Percentiles rank a stretch among this genome's conserved stretches.
Conservation (phyloP, 2,797 vertebrate genomes). For the Erpetoichthys calabaricus region DNA sequence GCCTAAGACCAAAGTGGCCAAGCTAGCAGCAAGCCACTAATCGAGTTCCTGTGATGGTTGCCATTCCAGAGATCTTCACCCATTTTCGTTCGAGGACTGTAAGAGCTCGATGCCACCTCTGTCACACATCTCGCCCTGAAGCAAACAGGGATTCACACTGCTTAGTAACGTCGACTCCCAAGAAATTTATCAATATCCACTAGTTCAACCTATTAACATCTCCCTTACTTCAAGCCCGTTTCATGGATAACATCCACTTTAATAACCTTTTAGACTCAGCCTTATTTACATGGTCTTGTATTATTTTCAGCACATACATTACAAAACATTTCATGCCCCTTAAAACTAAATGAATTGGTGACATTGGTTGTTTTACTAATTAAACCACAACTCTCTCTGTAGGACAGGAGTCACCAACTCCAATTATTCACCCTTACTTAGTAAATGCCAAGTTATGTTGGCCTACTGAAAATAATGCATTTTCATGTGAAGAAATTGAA, state of each 20-base stretch:
- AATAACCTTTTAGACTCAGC: slow-evolving; percentile 19
- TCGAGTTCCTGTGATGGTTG: slow-evolving; percentile 93
- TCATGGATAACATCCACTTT: slow-evolving; percentile 65
- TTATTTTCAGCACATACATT: too few species aligned
- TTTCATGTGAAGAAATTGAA: too few species aligned
- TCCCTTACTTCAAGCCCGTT: slow-evolving; percentile 66
- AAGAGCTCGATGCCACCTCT: slow-evolving; percentile 99
- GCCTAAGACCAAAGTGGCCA: slow-evolving; percentile 85
- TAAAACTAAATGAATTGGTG: too few species aligned
- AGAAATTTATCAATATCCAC: slow-evolving; percentile 64
- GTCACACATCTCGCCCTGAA: slow-evolving; percentile 99
- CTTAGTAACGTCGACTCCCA: slow-evolving; percentile 99
- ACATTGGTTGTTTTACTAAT: too few species aligned
- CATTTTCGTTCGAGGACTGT: slow-evolving; percentile 97
- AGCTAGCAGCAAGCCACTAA: slow-evolving; percentile 82
- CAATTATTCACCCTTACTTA: too few species aligned
- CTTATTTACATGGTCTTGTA: too few species aligned
- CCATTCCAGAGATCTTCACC: slow-evolving; percentile 97
- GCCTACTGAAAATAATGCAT: too few species aligned
- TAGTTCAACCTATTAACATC: slow-evolving; percentile 75
- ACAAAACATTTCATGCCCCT: too few species aligned
- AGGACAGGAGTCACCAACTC: too few species aligned
- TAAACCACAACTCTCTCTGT: too few species aligned
- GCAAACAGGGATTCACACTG: slow-evolving; percentile 99
- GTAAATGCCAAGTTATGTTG: too few species aligned